Base-by-base conservation (phyloP, 2,888 invertebrate species). In the Entomobrya multifasciata region DNA sequence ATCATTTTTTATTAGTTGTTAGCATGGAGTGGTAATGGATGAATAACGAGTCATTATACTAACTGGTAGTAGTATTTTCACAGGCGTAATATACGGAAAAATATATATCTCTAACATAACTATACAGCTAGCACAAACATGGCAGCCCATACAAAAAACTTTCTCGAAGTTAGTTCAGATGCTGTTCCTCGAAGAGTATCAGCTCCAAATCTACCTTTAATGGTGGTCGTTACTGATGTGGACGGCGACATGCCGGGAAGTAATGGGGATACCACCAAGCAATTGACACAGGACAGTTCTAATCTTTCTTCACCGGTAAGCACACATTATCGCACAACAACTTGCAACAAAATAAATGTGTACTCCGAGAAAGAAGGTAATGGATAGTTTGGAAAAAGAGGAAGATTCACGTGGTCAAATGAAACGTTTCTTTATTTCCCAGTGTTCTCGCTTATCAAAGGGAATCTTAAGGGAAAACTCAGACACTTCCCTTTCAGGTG, bases 211-310 rank as follows among this genome's bases (percentile, higher is more conserved):
- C 55, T 86, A 13, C 86, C 86, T 20, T 22, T 86, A 17, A 86
- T 86, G 86, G 81, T 86, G 10, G 86, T 86, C 22, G 86, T 86
- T 13, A 86, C 86, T n/a, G 86, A 86, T 30, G 81, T 77, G 20
- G 86, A 86, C 65, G 79, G 49, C 13, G 81, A 86, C 5, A 62
- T 30, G 44, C 70, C 55, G 67, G 67, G 72, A 47, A 49, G 27
- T 15, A 13, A 15, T 49, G 72, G 27, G 49, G n/a, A n/a, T n/a
- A 22, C 15, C 17, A 49, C 49, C n/a, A 44, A 15, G 47, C 47
- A 47, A 25, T 25, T 72, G 72, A 25, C 72, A 15, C 72, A 22
- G 22, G 49, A 72, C 10, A 41, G 22, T 65, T 62, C 62, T 62
- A 13, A 30, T 27, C 72, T n/a, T n/a, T n/a, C 72, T 36, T 1